These are phyloP conservation scores for Hycleus cichorii DNA, from an alignment of 1,140 invertebrate genomes.

Conservation along the genomic window DNA sequence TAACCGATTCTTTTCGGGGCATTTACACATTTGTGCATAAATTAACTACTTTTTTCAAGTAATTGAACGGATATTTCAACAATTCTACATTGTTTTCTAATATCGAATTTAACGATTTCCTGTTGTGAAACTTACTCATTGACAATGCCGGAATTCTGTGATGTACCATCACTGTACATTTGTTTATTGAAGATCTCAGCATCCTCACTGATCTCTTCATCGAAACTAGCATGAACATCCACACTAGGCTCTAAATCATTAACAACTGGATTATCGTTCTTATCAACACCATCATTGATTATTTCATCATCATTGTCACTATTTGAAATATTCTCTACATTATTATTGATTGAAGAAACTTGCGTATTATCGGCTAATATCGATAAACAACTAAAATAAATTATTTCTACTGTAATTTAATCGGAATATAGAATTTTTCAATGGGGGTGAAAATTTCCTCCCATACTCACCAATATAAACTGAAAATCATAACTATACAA, in stretches of 20 bases:
- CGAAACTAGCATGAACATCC: constrained; percentile 21
- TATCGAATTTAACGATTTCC: background rate
- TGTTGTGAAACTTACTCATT: constrained; percentile 45
- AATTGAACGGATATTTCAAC: background rate
- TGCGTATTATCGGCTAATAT: constrained; percentile 39
- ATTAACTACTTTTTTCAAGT: too few species aligned
- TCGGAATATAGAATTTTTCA: background rate
- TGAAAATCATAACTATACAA: constrained; percentile 17
- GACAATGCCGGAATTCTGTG: constrained; percentile 47
- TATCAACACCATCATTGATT: constrained; percentile 9
- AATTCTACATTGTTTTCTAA: background rate
- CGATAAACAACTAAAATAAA: constrained; percentile 36
- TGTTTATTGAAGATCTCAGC: constrained; percentile 25
- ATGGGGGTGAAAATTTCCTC: background rate
- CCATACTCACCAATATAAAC: constrained; percentile 21
- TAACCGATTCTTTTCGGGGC: background rate
- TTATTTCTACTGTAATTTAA: constrained; percentile 4
- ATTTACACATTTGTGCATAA: background rate
- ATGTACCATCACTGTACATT: constrained; percentile 45
- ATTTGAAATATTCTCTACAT: background rate
- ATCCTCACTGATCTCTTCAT: constrained; percentile 9
- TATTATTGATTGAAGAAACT: constrained; percentile 15
- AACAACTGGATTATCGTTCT: constrained; percentile 2
- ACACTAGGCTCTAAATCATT: constrained; percentile 18
- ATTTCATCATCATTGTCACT: constrained; percentile 6